Evolutionary conservation across 1,140 invertebrate species (phyloP), one percentile per base, ranked within the genome.

Genomic region (Eumaeus atala): DNA sequence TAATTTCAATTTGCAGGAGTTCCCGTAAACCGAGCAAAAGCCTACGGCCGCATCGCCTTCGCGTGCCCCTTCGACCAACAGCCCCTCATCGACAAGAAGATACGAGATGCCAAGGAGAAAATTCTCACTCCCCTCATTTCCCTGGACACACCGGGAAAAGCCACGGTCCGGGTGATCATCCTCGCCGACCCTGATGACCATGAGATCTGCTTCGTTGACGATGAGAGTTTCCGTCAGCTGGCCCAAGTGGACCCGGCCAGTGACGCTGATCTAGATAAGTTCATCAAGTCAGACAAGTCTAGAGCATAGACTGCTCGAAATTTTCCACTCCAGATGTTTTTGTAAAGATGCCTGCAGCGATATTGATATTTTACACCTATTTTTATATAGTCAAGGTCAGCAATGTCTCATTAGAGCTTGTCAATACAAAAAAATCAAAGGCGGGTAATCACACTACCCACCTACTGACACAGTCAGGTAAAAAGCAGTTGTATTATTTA

Each of bases 121-220:
- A 95, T 98, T 64, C 84, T 99, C 9, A 98, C 94, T 2, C 95
- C 95, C 10, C 87, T 97, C 8, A 93, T 98, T 33, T 94, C 92
- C 55, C 85, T 99, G 48, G 95, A 97, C 69, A 99, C 98, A 0
- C 97, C 97, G 0, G 98, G 96, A 48, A 99, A 99, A 88, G 96
- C 96, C 1, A 95, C 95, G 8, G 98, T 99, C 0, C 90, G 94
- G 58, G 98, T 99, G 21, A 95, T 99, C 16, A 99, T 99, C 71
- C 87, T 99, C 7, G 95, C 95, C 28, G 98, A 99, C 90, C 97
- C 97, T 1, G 96, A 99, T 89, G 95, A 92, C 1, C 97, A 99
- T 89, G 97, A 99, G 89, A 99, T 99, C 59, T 99, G 98, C 87
- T 99, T 99, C 88, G 98, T 99, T 11, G 97, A 98, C 62, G 97